Evolutionary conservation across 2,888 invertebrate species (phyloP).

Genomic region (Eugnorisma glareosa): DNA sequence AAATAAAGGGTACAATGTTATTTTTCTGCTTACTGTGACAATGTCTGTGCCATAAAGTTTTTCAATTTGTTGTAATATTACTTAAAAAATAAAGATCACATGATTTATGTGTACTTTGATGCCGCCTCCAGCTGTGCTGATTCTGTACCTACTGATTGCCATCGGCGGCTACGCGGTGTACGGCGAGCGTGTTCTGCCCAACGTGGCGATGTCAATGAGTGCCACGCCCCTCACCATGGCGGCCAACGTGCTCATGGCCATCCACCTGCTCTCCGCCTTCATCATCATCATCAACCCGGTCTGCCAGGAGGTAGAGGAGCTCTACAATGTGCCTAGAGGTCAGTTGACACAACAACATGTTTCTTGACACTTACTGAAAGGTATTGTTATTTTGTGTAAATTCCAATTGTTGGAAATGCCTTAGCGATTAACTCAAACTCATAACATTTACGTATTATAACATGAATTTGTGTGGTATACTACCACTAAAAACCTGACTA

Average conservation of each 20-base stretch:
- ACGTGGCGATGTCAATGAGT: constrained; percentile 90
- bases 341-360: background rate
- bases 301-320: constrained; percentile 93
- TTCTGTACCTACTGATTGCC: constrained; percentile 91
- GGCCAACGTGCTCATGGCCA: constrained; percentile 91
- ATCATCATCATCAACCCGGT: constrained; percentile 93
- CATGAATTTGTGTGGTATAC: no score
- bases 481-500: no score
- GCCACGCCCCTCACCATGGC: constrained; percentile 89
- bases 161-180: constrained; percentile 92
- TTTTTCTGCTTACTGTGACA: background rate
- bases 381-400: background rate
- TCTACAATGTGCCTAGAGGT: constrained; percentile 91
- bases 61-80: background rate
- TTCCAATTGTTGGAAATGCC: background rate
- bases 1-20: background rate
- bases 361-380: background rate
- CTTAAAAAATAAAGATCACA: background rate
- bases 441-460: no score
- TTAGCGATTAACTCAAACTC: background rate
- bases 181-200: constrained; percentile 91
- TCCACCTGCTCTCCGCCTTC: constrained; percentile 92
- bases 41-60: background rate
- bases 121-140: constrained; percentile 87
- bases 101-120: constrained; percentile 1